A percentile compares a stretch with the other conserved stretches of the same genome.
phyloP scores from a whole-genome alignment of 2,113 vertebrate genomes.

The Aythya baeri region DNA sequence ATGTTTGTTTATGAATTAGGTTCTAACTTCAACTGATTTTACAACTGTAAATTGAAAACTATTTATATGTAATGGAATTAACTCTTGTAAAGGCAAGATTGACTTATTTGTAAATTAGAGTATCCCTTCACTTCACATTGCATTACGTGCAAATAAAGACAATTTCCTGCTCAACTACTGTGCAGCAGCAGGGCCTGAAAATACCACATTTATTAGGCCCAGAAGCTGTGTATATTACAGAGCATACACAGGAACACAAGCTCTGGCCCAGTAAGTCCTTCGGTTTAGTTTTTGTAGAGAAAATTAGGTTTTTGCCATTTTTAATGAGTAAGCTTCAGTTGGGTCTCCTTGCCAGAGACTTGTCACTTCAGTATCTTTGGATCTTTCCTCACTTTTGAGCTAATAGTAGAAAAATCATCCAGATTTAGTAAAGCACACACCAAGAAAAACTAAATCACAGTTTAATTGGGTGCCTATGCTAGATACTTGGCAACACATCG shows the following conservation, averaged over 20 bases:
- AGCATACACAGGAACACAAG: background rate
- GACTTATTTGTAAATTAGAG: background rate
- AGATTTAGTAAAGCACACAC: background rate
- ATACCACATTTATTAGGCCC: background rate
- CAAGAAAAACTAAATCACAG: constrained; percentile 16
- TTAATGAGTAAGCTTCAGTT: background rate
- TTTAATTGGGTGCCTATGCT: constrained; percentile 31
- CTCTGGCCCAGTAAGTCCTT: background rate
- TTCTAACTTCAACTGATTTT: background rate
- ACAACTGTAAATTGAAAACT: constrained; percentile 17
- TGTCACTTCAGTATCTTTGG: background rate
- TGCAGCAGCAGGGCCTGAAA: background rate
- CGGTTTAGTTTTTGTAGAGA: background rate
- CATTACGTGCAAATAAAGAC: constrained; percentile 8
- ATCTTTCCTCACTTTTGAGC: constrained; percentile 22
- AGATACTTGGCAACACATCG: background rate
- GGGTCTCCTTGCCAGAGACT: background rate
- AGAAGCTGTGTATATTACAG: background rate
- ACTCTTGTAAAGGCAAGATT: constrained; percentile 20
- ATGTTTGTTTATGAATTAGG: background rate
- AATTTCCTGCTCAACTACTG: background rate
- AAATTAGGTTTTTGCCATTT: background rate
- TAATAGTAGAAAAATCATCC: constrained; percentile 12
- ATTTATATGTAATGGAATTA: background rate
- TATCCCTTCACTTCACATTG: background rate